Conservation (phyloP, 2,797 vertebrate species). For the Phrynocephalus vlangalii region DNA sequence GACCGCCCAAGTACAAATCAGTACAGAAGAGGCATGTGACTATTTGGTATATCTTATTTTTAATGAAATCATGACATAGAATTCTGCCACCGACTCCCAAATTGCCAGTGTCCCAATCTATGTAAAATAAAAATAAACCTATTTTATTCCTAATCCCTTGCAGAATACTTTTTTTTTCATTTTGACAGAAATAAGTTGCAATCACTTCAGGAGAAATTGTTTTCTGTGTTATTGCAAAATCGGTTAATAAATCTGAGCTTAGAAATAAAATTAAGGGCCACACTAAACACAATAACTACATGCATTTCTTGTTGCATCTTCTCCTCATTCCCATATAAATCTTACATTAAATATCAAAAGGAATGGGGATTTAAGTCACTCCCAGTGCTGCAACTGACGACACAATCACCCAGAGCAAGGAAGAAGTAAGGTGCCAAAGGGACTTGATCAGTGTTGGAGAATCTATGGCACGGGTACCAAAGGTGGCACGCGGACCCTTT, state of each 20-base stretch:
- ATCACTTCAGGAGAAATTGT: conserved; percentile 1
- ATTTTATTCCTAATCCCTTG: conserved; percentile 76
- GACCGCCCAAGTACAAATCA: conserved; percentile 56
- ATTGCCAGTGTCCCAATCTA: conserved; percentile 62
- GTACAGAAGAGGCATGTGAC: conserved; percentile 62
- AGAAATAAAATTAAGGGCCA: background rate
- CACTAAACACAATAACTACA: background rate
- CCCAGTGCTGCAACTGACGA: background rate
- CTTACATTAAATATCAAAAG: background rate
- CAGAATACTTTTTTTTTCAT: conserved; percentile 53
- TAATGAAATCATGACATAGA: conserved; percentile 48
- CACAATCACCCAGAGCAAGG: background rate
- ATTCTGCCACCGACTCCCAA: conserved; percentile 53
- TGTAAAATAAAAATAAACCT: conserved; percentile 77
- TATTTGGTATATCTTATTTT: conserved; percentile 69
- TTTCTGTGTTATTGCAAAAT: accelerated
- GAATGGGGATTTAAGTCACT: background rate
- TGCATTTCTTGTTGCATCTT: background rate
- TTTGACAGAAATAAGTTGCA: background rate
- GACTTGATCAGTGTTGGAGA: too few species aligned
- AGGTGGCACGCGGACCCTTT: too few species aligned
- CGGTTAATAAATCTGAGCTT: background rate
- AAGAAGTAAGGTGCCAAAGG: background rate
- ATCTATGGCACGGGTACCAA: too few species aligned
- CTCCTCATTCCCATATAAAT: background rate